Evolutionary conservation across 1,140 invertebrate species (phyloP), one percentile per base, ranked within the genome.

Genomic region (Diorhabda sublineata): DNA sequence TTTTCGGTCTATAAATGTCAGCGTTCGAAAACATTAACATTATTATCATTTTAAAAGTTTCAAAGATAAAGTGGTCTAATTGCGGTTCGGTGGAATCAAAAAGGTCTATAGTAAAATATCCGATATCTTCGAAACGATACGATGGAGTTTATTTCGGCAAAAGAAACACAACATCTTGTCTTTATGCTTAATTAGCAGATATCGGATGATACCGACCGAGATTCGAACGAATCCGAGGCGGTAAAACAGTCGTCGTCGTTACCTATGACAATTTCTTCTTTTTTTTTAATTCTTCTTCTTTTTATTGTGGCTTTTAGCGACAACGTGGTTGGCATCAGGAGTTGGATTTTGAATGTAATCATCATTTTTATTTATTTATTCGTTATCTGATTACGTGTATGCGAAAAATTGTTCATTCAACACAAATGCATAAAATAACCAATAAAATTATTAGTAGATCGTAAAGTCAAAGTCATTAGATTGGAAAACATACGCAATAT

Each of bases 111-210:
- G 47, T n/a, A 6, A 52, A n/a, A 52, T 6, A 42, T 42, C 65
- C 58, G 65, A 67, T 67, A 67, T 67, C 65, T 9, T 9, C 47
- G 52, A 6, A 42, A 42, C n/a, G 61, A 44, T 52, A 52, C 47
- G 47, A 52, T 52, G 47, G n/a, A n/a, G 47, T 52, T 52, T n/a
- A 52, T 62, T 60, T 62, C 61, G 43, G 52, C 45, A 52, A 65
- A 47, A 65, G 64, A 65, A 65, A 65, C 64, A 65, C 47, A 58
- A 65, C 64, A 58, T 65, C 44, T 65, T 67, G 65, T 60, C 65
- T 9, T 26, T 67, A 60, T 59, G 57, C 65, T 67, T 67, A 67
- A 67, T 67, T 67, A 67, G 65, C 65, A 60, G 65, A 67, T 67
- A 67, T 67, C 65, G 65, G 43, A 43, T 43, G 65, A 67, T 65